Evolutionary conservation across 2,113 vertebrate species (phyloP), one percentile per base, ranked within the genome.

Genomic region (Psephotus haematonotus): DNA sequence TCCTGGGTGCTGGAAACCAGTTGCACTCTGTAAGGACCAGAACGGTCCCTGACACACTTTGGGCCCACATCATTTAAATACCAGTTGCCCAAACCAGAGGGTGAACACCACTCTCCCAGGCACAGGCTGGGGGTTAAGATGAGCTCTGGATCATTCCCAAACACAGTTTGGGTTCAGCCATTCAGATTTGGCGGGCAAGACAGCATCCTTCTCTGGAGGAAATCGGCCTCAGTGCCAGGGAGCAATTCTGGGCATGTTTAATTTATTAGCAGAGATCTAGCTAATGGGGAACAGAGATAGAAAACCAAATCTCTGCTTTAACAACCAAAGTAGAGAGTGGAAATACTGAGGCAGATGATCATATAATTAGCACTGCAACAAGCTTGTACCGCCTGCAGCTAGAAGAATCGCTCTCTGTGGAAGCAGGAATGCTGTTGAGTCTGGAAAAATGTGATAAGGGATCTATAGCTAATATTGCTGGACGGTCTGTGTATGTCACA

Each of bases 361-460:
- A 93, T 93, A 96, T 90, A 93, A 95, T 88, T 96, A 94, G 70
- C 75, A 85, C 69, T 60, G 62, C 86, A 94, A 77, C 68, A 88
- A 57, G 88, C 79, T 94, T 91, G 70, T 79, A 80, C 88, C 82
- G 96, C 94, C 93, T 82, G 82, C 86, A 95, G 94, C 93, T 95
- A 94, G 87, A 74, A 76, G 55, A 94, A 88, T 43, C 41, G 55
- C 71, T 90, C 43, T 78, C 49, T 64, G 2, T 67, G 63, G 67
- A 83, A 90, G 39, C 24, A 85, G 70, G 86, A 95, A 94, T 85
- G 84, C 19, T 41, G 83, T 69, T 69, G 43, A 93, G 31, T 80
- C 72, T 62, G 94, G 77, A 81, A 79, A 93, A 84, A 64, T 0
- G 2, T 1, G 46, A 62, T 93, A 78, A 90, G 63, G 35, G 55